Percentiles rank a stretch among this genome's conserved stretches.
Evolutionary conservation across 2,113 vertebrate species (phyloP).

Genomic region (Burhinus oedicnemus): DNA sequence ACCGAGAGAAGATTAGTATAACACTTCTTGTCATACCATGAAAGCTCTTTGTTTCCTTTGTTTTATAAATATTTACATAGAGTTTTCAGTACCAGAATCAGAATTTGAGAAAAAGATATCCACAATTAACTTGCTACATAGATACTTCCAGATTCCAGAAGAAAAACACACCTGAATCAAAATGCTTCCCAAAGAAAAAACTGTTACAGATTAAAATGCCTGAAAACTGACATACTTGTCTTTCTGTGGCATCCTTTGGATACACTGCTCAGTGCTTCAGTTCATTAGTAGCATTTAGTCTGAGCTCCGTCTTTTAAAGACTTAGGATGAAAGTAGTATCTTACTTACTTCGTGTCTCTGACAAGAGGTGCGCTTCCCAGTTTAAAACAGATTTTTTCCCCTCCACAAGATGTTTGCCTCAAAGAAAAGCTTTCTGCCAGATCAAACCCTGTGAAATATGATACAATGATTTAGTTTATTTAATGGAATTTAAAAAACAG

Average conservation of each 20-base stretch:
- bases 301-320: background rate
- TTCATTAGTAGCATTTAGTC: background rate
- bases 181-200: background rate
- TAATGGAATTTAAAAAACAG: background rate
- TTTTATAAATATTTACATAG: background rate
- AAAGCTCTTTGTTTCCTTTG: background rate
- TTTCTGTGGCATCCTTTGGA: background rate
- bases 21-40: background rate
- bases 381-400: constrained; percentile 85
- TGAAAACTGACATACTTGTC: background rate
- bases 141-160: background rate
- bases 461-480: background rate
- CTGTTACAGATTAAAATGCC: background rate
- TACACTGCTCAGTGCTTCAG: background rate
- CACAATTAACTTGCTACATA: background rate
- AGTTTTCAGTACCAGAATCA: background rate
- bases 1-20: background rate
- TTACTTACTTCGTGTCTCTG: constrained; percentile 79
- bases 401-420: constrained; percentile 80
- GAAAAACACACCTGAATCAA: background rate
- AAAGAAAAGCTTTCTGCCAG: constrained; percentile 90
- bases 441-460: constrained; percentile 86
- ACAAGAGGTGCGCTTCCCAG: constrained; percentile 88
- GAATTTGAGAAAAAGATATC: background rate
- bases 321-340: background rate